Base-by-base conservation (phyloP, 1,140 invertebrate genomes). In the Sinella curviseta region DNA sequence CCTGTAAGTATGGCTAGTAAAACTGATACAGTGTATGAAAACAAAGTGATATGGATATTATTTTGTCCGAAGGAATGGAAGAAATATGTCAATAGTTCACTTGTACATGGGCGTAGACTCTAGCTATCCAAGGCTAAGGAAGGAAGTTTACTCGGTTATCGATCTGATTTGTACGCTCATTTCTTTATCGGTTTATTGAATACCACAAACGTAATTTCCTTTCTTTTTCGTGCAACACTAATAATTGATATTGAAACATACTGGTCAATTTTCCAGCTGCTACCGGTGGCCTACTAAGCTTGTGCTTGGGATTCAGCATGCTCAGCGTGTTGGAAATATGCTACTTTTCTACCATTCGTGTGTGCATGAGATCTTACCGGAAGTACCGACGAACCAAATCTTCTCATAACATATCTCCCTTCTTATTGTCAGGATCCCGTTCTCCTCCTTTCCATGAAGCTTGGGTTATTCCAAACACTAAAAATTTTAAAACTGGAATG, bases 201-300 rank as follows among this genome's bases (percentile, higher is more conserved):
- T n/a, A n/a, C n/a, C n/a, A n/a, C n/a, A n/a, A n/a, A n/a, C n/a
- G n/a, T n/a, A n/a, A n/a, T n/a, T n/a, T n/a, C n/a, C n/a, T n/a
- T n/a, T 48, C 17, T 48, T 48, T 48, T 48, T 48, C 17, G 39
- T 48, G 39, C 4, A 48, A 48, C 39, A 8, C 17, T 48, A n/a
- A n/a, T n/a, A n/a, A n/a, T n/a, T n/a, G n/a, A n/a, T n/a, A n/a
- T n/a, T n/a, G n/a, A n/a, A n/a, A n/a, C n/a, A n/a, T 48, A 4
- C 39, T 48, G 4, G 17, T 8, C 39, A 48, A 8, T 8, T 48
- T 77, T 80, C 1, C 70, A 83, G 81, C 91, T 28, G 91, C 91
- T 82, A 91, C 90, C 80, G 91, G 91, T 1, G 91, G 91, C 77
- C 87, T 92, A 48, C 88, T 91, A 12, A 90, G 65, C 31, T 33